Evolutionary conservation across 2,113 vertebrate species (phyloP).

Genomic region (Atractosteus spatula): DNA sequence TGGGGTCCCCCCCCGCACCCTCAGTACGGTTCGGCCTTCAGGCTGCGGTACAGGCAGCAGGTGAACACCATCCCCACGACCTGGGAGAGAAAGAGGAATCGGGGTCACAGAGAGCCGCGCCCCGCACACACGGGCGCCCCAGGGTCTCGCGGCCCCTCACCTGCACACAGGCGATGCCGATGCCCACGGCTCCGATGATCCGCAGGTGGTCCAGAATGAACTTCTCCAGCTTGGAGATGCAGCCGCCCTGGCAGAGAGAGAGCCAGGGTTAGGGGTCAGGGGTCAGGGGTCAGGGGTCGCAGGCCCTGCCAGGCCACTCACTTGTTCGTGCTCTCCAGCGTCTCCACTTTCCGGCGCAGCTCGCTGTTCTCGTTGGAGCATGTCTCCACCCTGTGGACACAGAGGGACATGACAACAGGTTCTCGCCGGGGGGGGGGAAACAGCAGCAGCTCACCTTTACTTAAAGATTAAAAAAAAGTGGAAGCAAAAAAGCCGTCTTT

Average conservation of each 20-base stretch:
- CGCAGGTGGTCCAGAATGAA: conserved; percentile 87
- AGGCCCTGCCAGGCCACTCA: conserved; percentile 40
- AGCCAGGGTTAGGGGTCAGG: not conserved
- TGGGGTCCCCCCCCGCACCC: not conserved
- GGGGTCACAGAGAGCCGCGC: too few species aligned
- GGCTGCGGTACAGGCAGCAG: conserved; percentile 87
- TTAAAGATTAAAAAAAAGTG: too few species aligned
- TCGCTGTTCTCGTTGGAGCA: conserved; percentile 94
- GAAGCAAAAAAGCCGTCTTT: too few species aligned
- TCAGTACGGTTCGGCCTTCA: conserved; percentile 87
- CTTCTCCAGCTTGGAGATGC: conserved; percentile 86
- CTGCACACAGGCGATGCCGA: conserved; percentile 92
- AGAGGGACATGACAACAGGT: conserved; percentile 28
- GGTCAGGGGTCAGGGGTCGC: too few species aligned
- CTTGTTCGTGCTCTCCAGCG: conserved; percentile 93
- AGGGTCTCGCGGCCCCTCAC: conserved; percentile 46
- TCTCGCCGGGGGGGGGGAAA: not conserved
- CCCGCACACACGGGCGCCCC: too few species aligned
- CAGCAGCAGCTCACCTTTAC: not conserved
- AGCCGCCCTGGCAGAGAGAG: conserved; percentile 76
- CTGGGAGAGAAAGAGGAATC: conserved; percentile 54
- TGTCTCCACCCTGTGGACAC: conserved; percentile 84
- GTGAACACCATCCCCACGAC: conserved; percentile 95
- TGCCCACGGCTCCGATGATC: conserved; percentile 82
- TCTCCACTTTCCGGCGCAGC: conserved; percentile 92